Percentiles rank a stretch among this genome's conserved stretches.
Conservation (phyloP, 2,113 vertebrate species). For the Leptosomus discolor region DNA sequence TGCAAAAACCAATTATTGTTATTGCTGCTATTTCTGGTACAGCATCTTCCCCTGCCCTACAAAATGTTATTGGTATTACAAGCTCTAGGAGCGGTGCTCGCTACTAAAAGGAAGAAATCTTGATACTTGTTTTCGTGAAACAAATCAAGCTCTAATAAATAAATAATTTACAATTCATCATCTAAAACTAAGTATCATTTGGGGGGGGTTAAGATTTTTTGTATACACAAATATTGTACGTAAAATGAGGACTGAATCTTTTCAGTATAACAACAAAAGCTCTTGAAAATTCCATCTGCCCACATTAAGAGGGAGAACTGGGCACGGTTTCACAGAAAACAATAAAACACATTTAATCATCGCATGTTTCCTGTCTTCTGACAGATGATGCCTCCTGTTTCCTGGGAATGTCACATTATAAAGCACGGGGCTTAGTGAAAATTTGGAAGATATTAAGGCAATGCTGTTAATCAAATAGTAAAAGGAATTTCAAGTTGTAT, state of each 20-base stretch:
- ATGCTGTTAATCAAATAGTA: slow-evolving; percentile 40
- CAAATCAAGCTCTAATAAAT: not conserved
- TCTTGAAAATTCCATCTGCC: slow-evolving; percentile 29
- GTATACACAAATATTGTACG: not conserved
- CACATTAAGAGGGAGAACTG: slow-evolving; percentile 36
- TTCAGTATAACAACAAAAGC: not conserved
- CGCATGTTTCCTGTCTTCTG: slow-evolving; percentile 24
- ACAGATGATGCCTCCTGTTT: slow-evolving; percentile 36
- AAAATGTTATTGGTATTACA: not conserved
- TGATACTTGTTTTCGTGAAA: not conserved
- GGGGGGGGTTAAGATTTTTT: not conserved
- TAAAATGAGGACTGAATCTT: not conserved
- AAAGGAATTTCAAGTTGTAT: not conserved
- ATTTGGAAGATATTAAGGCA: slow-evolving; percentile 19
- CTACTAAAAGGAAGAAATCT: not conserved
- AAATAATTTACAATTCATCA: not conserved
- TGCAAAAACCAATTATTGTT: not conserved
- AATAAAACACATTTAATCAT: slow-evolving; percentile 39
- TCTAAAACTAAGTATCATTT: not conserved
- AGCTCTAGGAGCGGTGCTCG: not conserved
- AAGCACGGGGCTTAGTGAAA: not conserved
- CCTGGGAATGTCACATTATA: slow-evolving; percentile 35
- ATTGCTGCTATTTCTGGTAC: not conserved
- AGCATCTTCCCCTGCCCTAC: not conserved
- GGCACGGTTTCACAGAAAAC: slow-evolving; percentile 57